Conservation (phyloP, 2,797 vertebrate species). For the Cossypha heuglini region DNA sequence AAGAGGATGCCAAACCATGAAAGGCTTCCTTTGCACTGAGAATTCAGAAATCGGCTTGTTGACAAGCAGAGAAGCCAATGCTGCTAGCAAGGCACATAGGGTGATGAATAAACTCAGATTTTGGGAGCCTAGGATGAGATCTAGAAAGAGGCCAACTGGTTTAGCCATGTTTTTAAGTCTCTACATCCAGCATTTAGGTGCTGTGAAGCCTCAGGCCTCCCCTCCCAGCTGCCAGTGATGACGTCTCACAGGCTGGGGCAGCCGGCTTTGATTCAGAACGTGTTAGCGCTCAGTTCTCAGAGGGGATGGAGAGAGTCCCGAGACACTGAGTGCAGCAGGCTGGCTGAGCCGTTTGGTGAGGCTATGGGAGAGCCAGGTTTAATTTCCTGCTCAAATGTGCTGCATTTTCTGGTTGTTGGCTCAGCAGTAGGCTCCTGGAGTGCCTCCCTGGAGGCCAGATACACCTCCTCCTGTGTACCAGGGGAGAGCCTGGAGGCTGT, state of each 20-base stretch:
- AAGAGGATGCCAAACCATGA: conserved; percentile 63
- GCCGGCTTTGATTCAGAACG: background rate
- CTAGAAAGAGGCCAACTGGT: background rate
- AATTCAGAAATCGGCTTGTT: conserved; percentile 30
- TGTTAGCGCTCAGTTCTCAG: background rate
- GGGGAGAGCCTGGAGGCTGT: background rate
- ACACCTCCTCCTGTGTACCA: background rate
- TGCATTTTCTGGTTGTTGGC: background rate
- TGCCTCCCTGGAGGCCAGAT: background rate
- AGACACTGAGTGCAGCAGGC: background rate
- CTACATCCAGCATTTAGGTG: background rate
- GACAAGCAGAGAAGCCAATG: conserved; percentile 53
- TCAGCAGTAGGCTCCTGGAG: background rate
- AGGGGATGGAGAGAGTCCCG: background rate
- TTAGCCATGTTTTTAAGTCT: background rate
- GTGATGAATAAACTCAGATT: conserved; percentile 44
- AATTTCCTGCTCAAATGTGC: background rate
- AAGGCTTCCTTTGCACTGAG: conserved; percentile 52
- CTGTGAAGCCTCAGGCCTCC: background rate
- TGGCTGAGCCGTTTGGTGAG: background rate
- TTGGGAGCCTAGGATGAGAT: background rate
- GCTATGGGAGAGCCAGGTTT: background rate
- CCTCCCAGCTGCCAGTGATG: background rate
- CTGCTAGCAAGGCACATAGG: conserved; percentile 42
- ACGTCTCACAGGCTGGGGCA: rapidly evolving